Evolutionary conservation across 1,140 invertebrate species (phyloP).

Genomic region (Ceratosolen fusciceps): DNA sequence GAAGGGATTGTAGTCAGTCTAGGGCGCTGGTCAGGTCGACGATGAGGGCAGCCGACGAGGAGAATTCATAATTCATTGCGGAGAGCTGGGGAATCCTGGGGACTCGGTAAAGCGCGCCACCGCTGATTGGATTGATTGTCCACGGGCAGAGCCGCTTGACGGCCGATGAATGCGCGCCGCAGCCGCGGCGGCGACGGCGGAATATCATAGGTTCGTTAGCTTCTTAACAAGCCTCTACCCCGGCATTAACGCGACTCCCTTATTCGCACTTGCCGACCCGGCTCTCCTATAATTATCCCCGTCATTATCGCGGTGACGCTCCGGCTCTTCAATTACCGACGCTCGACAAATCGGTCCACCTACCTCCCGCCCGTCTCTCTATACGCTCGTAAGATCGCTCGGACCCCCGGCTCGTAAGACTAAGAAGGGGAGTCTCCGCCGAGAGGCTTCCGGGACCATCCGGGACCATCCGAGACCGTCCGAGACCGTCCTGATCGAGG

Average conservation of each 20-base stretch:
- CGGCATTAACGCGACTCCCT: not conserved
- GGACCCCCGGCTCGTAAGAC: too few relatives aligned
- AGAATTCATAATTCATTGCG: constrained; percentile 40
- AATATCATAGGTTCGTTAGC: constrained; percentile 18
- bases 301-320: not conserved
- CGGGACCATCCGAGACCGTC: too few relatives aligned
- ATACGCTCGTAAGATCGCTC: too few relatives aligned
- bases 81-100: not conserved
- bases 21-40: too few relatives aligned
- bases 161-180: constrained; percentile 13
- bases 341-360: too few relatives aligned
- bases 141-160: not conserved
- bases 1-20: too few relatives aligned
- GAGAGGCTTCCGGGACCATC: too few relatives aligned
- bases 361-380: too few relatives aligned
- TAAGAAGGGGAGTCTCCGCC: too few relatives aligned
- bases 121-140: constrained; percentile 32
- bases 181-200: not conserved
- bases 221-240: not conserved
- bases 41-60: not conserved
- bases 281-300: too few relatives aligned
- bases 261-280: not conserved
- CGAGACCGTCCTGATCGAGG: too few relatives aligned
- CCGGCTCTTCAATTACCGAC: not conserved
- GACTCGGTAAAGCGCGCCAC: not conserved